These are phyloP conservation scores for Lycia hirtaria DNA, from an alignment of 2,888 invertebrate genomes.

Conservation along the genomic window DNA sequence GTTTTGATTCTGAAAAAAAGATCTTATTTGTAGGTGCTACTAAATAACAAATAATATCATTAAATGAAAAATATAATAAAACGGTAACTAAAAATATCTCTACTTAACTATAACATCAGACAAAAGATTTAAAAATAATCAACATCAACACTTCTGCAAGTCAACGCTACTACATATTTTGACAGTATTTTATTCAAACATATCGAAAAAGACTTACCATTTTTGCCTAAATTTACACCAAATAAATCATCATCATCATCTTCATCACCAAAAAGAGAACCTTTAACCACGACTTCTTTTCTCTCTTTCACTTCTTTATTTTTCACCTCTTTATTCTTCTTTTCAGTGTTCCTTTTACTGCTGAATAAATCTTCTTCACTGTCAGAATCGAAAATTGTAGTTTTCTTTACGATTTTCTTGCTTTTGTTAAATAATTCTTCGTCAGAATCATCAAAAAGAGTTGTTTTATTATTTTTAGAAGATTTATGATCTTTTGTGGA, in stretches of 20 bases:
- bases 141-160: too few species aligned
- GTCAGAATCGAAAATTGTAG: conserved; percentile 66
- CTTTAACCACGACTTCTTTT: conserved; percentile 48
- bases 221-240: conserved; percentile 54
- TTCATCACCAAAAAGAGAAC: conserved; percentile 70
- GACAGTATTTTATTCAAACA: too few species aligned
- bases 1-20: conserved; percentile 43
- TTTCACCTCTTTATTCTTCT: conserved; percentile 21
- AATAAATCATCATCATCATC: conserved; percentile 68
- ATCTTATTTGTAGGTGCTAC: too few species aligned
- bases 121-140: conserved; percentile 1
- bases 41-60: too few species aligned
- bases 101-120: too few species aligned
- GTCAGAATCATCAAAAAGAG: conserved; percentile 70
- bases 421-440: conserved; percentile 59
- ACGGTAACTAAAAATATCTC: too few species aligned
- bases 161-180: too few species aligned
- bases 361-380: conserved; percentile 70
- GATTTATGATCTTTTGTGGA: conserved; percentile 24
- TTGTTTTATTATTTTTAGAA: conserved; percentile 13
- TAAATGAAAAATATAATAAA: too few species aligned
- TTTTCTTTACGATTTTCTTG: conserved; percentile 44
- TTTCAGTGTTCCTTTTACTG: conserved; percentile 43
- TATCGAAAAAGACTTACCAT: conserved; percentile 53
- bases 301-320: conserved; percentile 23